Evolutionary conservation across 2,888 invertebrate species (phyloP).

Genomic region (Frankliniella intonsa): DNA sequence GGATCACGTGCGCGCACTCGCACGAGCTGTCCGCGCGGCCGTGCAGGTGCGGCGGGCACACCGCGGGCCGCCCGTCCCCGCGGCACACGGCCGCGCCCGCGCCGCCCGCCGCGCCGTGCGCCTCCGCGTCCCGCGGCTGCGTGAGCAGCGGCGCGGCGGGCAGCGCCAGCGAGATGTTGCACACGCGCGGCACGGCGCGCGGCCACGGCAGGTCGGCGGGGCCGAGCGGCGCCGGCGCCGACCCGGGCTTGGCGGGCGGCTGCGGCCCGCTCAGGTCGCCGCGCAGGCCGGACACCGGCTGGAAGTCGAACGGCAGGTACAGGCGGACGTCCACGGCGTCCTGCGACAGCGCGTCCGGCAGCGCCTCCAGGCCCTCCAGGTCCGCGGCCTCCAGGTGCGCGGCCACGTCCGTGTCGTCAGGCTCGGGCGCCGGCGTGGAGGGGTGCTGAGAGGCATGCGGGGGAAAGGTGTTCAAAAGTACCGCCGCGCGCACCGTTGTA

Average conservation of each 20-base stretch:
- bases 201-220: conserved; percentile 30
- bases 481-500: no score
- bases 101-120: conserved; percentile 43
- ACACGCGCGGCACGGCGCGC: conserved; percentile 49
- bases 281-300: conserved; percentile 31
- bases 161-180: conserved; percentile 69
- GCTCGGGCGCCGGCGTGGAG: conserved; percentile 37
- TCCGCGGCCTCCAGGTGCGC: conserved; percentile 16
- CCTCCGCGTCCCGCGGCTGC: conserved; percentile 57
- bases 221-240: conserved; percentile 25
- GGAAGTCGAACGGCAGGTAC: conserved; percentile 64
- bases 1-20: conserved; percentile 70
- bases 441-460: background rate
- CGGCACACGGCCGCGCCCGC: conserved; percentile 52
- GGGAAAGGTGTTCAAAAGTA: no score
- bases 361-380: conserved; percentile 44
- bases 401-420: background rate
- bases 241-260: conserved; percentile 23
- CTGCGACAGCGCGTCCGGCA: conserved; percentile 51
- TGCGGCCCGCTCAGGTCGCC: conserved; percentile 31
- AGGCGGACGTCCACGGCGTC: conserved; percentile 53
- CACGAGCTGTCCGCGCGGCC: conserved; percentile 45
- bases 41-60: conserved; percentile 33
- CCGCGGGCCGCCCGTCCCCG: conserved; percentile 31
- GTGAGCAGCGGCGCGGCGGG: conserved; percentile 74